A percentile compares a stretch with the other conserved stretches of the same genome.
Evolutionary conservation across 2,113 vertebrate genomes (phyloP).

Genomic region (Malurus elegans): DNA sequence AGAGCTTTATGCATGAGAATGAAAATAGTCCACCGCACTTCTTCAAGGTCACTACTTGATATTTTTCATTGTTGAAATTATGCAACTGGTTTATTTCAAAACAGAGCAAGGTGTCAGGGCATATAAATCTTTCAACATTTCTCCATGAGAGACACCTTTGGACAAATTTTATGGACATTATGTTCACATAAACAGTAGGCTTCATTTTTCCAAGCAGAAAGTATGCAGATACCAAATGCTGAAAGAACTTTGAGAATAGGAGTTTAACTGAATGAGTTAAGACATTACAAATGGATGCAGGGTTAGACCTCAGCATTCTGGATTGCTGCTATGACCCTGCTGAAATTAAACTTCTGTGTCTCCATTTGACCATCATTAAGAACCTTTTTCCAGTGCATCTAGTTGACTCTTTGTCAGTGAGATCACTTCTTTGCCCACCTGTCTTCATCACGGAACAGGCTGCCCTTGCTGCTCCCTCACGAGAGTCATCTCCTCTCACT

Average conservation of each 20-base stretch:
- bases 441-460: not conserved
- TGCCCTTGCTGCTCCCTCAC: not conserved
- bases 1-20: not conserved
- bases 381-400: not conserved
- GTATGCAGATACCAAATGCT: not conserved
- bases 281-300: not conserved
- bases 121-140: not conserved
- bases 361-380: not conserved
- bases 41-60: not conserved
- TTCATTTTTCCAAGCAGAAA: not conserved
- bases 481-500: not conserved
- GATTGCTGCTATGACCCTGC: not conserved
- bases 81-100: not conserved
- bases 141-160: not conserved
- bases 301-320: not conserved
- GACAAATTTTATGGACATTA: not conserved
- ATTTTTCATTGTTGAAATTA: not conserved
- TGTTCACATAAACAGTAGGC: not conserved
- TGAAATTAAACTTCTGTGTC: not conserved
- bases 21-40: not conserved
- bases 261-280: not conserved
- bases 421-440: not conserved
- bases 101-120: accelerated
- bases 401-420: not conserved
- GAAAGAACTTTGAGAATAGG: not conserved